Percentiles rank a stretch among this genome's conserved stretches.
These are phyloP conservation scores for Neogobius melanostomus DNA, from an alignment of 2,113 vertebrate species.

Conservation along the genomic window DNA sequence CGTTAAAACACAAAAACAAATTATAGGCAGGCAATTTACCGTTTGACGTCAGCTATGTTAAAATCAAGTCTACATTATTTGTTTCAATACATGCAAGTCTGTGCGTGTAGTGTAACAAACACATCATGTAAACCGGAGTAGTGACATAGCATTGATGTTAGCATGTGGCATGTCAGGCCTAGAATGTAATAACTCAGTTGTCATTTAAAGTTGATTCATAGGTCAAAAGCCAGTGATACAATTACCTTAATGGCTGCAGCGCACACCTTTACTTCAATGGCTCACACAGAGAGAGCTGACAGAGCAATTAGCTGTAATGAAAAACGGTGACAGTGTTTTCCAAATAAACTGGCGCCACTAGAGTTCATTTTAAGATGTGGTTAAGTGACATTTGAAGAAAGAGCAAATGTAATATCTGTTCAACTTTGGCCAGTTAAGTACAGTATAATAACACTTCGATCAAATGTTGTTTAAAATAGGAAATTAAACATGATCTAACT, in stretches of 20 bases:
- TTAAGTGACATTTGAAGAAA: background rate
- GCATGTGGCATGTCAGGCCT: slow-evolving; percentile 2
- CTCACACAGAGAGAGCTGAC: slow-evolving; percentile 20
- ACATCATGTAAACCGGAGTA: slow-evolving; percentile 22
- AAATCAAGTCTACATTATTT: background rate
- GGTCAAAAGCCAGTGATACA: slow-evolving; percentile 23
- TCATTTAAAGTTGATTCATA: slow-evolving; percentile 31
- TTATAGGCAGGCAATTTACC: background rate
- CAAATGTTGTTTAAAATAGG: too few species aligned
- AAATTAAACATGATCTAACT: too few species aligned
- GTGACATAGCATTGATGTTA: slow-evolving; percentile 26
- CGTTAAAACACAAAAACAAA: background rate
- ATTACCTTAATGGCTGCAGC: slow-evolving; percentile 6
- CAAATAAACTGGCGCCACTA: background rate
- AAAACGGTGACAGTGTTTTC: background rate
- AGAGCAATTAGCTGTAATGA: slow-evolving; percentile 10
- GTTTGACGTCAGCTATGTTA: background rate
- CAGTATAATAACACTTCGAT: too few species aligned
- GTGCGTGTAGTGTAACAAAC: background rate
- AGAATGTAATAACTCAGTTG: slow-evolving; percentile 4
- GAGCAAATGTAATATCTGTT: background rate
- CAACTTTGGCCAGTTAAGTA: too few species aligned
- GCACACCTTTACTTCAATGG: too few species aligned
- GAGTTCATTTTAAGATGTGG: background rate
- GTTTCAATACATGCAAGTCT: background rate